Evolutionary conservation across 2,113 vertebrate genomes (phyloP).

Genomic region (Ahaetulla prasina): DNA sequence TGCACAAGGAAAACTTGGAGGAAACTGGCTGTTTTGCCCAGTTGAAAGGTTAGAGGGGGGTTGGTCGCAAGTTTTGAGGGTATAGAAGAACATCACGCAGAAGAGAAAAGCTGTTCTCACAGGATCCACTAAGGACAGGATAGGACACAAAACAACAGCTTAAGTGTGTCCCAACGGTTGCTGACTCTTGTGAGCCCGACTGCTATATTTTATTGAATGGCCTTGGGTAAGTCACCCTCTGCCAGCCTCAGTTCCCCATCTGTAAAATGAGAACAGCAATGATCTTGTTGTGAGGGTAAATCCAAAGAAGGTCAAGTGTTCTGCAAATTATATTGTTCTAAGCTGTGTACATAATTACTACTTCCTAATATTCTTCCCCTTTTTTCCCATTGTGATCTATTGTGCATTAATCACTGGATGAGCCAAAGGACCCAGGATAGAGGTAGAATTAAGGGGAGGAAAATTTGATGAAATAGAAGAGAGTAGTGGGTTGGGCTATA

Average conservation of each 20-base stretch:
- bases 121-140: constrained; percentile 17
- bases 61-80: constrained; percentile 3
- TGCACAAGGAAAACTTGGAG: not conserved
- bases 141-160: constrained; percentile 10
- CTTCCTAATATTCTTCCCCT: not conserved
- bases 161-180: constrained; percentile 5
- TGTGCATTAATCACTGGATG: not conserved
- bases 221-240: constrained; percentile 20
- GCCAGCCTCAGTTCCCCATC: constrained; percentile 33
- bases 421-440: too few relatives aligned
- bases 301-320: constrained; percentile 13
- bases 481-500: not conserved
- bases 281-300: constrained; percentile 24
- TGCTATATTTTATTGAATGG: not conserved
- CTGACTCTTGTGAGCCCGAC: constrained; percentile 13
- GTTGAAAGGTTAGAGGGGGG: constrained; percentile 14
- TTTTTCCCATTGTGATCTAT: not conserved
- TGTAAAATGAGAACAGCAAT: constrained; percentile 30
- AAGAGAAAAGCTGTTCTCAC: constrained; percentile 2
- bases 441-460: not conserved
- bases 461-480: not conserved
- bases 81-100: constrained; percentile 1
- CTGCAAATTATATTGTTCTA: not conserved
- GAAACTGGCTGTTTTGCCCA: constrained; percentile 5
- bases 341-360: not conserved